phyloP scores from a whole-genome alignment of 1,140 invertebrate genomes.

The Pollicipes pollicipes region DNA sequence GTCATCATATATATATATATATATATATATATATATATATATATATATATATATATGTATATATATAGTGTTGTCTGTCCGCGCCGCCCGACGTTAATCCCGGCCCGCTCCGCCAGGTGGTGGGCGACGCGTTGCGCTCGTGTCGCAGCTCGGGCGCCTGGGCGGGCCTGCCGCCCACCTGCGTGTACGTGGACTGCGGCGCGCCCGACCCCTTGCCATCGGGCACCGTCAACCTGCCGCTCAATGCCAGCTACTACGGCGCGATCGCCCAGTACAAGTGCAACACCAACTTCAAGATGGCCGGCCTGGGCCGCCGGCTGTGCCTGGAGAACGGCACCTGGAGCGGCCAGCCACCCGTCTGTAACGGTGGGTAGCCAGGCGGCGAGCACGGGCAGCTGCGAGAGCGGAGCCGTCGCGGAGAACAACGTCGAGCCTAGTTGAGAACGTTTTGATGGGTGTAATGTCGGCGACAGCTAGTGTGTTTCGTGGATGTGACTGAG shows the following conservation, averaged over 20 bases:
- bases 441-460: too few relatives aligned
- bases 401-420: too few relatives aligned
- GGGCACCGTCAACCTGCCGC: conserved; percentile 52
- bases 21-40: too few relatives aligned
- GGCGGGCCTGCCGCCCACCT: conserved; percentile 65
- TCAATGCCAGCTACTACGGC: conserved; percentile 71
- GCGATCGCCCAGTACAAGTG: conserved; percentile 67
- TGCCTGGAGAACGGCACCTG: conserved; percentile 26
- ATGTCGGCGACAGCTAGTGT: too few relatives aligned
- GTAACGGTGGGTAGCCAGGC: conserved; percentile 13
- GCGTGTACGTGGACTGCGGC: conserved; percentile 73
- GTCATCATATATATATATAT: too few relatives aligned
- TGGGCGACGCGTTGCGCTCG: conserved; percentile 43
- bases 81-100: background rate
- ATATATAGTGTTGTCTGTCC: too few relatives aligned
- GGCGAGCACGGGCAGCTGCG: too few relatives aligned
- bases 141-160: conserved; percentile 68
- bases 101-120: conserved; percentile 25
- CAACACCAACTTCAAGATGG: conserved; percentile 56
- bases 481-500: too few relatives aligned
- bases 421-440: too few relatives aligned
- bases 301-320: conserved; percentile 24
- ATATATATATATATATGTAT: too few relatives aligned
- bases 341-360: conserved; percentile 23
- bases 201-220: conserved; percentile 44